phyloP scores from a whole-genome alignment of 2,888 invertebrate species.

The Caradrina kadenii region DNA sequence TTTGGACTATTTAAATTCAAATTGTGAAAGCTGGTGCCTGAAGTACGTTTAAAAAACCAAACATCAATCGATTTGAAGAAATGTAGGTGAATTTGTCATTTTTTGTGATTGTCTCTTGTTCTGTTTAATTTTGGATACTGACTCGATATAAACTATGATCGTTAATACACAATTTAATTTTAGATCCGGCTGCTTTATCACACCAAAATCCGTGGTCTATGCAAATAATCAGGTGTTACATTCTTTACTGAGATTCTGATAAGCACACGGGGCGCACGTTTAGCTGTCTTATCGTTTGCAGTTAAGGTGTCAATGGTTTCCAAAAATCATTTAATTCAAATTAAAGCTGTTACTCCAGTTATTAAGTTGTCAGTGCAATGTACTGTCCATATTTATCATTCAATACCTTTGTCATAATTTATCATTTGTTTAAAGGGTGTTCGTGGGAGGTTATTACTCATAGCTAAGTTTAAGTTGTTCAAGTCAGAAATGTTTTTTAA shows the following conservation, averaged over 20 bases:
- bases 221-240: slow-evolving; percentile 48
- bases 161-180: slow-evolving; percentile 3
- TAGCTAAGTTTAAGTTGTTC: slow-evolving; percentile 23
- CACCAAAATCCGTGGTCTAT: slow-evolving; percentile 15
- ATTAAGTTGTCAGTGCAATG: slow-evolving; percentile 55
- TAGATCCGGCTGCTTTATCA: slow-evolving; percentile 36
- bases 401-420: slow-evolving; percentile 53
- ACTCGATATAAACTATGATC: neutral
- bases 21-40: too few species aligned
- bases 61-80: too few species aligned
- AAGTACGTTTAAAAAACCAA: too few species aligned
- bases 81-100: slow-evolving; percentile 4
- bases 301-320: slow-evolving; percentile 37
- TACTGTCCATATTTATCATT: slow-evolving; percentile 58
- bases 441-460: slow-evolving; percentile 53
- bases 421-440: slow-evolving; percentile 46
- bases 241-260: slow-evolving; percentile 44
- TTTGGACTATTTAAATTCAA: too few species aligned
- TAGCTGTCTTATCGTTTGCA: neutral
- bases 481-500: slow-evolving; percentile 25
- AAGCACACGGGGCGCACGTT: slow-evolving; percentile 51
- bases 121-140: slow-evolving; percentile 16
- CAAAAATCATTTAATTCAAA: slow-evolving; percentile 51
- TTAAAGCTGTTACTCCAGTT: slow-evolving; percentile 50
- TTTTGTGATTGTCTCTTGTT: slow-evolving; percentile 2